phyloP scores from a whole-genome alignment of 2,888 invertebrate species.

The Eupithecia vulgata region DNA sequence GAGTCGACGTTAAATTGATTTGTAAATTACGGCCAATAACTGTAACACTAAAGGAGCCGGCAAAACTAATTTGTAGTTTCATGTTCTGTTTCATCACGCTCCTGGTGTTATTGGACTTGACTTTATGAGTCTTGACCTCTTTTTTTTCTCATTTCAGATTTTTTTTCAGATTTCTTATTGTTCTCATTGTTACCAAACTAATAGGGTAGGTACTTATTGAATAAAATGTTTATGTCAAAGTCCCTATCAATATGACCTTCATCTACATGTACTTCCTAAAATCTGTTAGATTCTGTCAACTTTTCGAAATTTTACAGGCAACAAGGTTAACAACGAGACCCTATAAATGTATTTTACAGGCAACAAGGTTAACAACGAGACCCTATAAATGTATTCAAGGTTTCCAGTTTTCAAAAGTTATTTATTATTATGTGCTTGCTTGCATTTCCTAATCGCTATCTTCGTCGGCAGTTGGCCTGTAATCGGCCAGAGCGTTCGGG shows the following conservation, averaged over 20 bases:
- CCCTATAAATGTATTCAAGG: not conserved
- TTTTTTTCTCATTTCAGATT: too few relatives aligned
- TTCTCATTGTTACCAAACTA: not conserved
- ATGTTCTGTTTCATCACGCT: constrained; percentile 8
- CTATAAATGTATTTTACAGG: not conserved
- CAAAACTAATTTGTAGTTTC: constrained; percentile 15
- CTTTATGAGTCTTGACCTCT: not conserved
- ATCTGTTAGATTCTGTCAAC: not conserved
- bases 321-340: not conserved
- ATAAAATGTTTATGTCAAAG: not conserved
- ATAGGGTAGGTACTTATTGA: not conserved
- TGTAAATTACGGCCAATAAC: constrained; percentile 2
- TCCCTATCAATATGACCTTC: not conserved
- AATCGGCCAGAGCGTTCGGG: not conserved
- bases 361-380: not conserved
- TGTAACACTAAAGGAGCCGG: not conserved
- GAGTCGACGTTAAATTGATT: constrained; percentile 33
- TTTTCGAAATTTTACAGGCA: not conserved
- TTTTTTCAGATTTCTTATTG: too few relatives aligned
- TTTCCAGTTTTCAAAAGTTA: not conserved
- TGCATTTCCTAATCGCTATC: not conserved
- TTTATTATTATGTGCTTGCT: constrained; percentile 4
- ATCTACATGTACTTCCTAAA: not conserved
- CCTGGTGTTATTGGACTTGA: not conserved
- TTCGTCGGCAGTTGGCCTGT: not conserved